Conservation (phyloP, 1,140 invertebrate genomes). For the Ctenoplectra terminalis region DNA sequence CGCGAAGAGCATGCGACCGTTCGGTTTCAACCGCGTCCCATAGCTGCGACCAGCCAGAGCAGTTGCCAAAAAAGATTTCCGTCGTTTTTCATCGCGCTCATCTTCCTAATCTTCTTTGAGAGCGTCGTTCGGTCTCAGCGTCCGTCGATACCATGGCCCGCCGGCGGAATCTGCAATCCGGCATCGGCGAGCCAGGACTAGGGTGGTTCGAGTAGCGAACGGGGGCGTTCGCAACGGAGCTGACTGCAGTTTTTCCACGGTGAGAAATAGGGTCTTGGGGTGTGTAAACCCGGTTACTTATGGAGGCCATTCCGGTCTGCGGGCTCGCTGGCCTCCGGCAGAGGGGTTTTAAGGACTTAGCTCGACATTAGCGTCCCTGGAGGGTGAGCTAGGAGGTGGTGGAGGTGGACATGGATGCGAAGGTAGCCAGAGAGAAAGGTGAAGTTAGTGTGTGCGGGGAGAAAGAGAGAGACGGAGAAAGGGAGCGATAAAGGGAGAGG, state of each 20-base stretch:
- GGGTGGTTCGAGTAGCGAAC: constrained; percentile 28
- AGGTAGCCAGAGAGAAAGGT: constrained; percentile 44
- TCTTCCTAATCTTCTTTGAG: constrained; percentile 67
- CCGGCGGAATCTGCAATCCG: constrained; percentile 61
- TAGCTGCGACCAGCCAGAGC: background rate
- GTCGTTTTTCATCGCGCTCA: constrained; percentile 67
- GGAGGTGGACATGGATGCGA: constrained; percentile 60
- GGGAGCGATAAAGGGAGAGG: constrained; percentile 4
- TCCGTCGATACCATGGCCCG: constrained; percentile 61
- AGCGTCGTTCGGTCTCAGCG: constrained; percentile 32
- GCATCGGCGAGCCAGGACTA: constrained; percentile 44
- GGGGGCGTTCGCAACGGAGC: constrained; percentile 61
- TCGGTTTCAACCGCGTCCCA: constrained; percentile 5
- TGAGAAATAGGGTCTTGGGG: constrained; percentile 81
- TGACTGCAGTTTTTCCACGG: constrained; percentile 77
- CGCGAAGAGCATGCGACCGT: background rate
- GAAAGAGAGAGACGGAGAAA: constrained; percentile 33
- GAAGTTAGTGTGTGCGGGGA: constrained; percentile 53
- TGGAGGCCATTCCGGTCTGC: constrained; percentile 80
- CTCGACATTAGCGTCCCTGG: constrained; percentile 80
- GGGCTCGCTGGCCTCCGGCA: constrained; percentile 73
- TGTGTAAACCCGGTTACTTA: constrained; percentile 82
- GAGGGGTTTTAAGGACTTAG: constrained; percentile 81
- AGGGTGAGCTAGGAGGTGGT: constrained; percentile 62
- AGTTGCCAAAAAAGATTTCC: constrained; percentile 45